phyloP scores from a whole-genome alignment of 2,888 invertebrate species.

The Acronicta aceris region DNA sequence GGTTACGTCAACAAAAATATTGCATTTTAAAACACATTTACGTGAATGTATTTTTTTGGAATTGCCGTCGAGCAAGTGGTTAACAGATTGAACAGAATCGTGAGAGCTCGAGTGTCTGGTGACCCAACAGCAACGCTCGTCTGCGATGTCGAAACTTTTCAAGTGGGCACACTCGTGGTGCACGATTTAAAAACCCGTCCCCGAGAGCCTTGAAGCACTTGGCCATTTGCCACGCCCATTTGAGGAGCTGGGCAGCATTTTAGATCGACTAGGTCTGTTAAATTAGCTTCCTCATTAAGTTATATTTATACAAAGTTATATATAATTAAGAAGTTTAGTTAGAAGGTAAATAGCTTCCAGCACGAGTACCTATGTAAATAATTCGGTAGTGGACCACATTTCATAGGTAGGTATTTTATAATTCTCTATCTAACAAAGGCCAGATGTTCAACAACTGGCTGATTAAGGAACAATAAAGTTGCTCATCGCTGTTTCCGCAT shows the following conservation, averaged over 20 bases:
- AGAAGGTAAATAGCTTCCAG: conserved; percentile 15
- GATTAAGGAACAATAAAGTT: conserved; percentile 80
- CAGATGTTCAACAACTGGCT: conserved; percentile 72
- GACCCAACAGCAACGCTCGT: conserved; percentile 67
- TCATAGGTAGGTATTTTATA: too few relatives aligned
- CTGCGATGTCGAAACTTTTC: conserved; percentile 79
- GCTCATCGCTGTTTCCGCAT: conserved; percentile 79
- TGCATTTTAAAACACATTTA: conserved; percentile 45
- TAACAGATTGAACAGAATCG: conserved; percentile 64
- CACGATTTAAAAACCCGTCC: conserved; percentile 82
- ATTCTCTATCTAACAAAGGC: conserved; percentile 68
- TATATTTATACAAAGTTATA: conserved; percentile 18
- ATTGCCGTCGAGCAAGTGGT: conserved; percentile 56
- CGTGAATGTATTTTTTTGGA: conserved; percentile 47
- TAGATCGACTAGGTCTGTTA: conserved; percentile 44
- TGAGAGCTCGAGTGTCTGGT: conserved; percentile 61
- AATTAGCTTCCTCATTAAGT: conserved; percentile 59
- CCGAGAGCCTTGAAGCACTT: conserved; percentile 80
- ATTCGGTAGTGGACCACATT: conserved; percentile 17
- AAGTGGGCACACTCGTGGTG: conserved; percentile 75
- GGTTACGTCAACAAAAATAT: conserved; percentile 18
- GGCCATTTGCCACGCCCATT: conserved; percentile 84
- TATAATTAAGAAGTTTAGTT: neutral
- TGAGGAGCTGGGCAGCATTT: conserved; percentile 70
- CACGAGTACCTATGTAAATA: neutral